These are phyloP conservation scores for Temnopleurus reevesii DNA, from an alignment of 53 echinoderm and acorn worm species.

Conservation along the genomic window DNA sequence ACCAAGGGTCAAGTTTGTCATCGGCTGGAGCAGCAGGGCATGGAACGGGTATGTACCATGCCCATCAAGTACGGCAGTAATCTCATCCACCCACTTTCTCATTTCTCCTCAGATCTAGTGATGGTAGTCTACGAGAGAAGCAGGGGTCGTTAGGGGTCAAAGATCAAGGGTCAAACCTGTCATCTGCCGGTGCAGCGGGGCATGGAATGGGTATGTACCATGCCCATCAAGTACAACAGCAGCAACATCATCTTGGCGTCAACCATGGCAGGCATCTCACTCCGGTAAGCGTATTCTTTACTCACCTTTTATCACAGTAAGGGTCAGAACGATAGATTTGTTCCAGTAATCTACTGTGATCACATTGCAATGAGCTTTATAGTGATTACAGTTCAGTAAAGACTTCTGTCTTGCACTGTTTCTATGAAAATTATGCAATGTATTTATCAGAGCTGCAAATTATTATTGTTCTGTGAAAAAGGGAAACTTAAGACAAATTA, in stretches of 20 bases:
- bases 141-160: conserved; percentile 22
- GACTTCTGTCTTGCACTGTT: too few relatives aligned
- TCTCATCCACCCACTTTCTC: not conserved
- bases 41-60: conserved; percentile 38
- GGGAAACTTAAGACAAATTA: too few relatives aligned
- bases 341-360: too few relatives aligned
- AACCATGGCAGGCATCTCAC: conserved; percentile 47
- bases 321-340: too few relatives aligned
- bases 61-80: conserved; percentile 15
- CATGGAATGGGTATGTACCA: conserved; percentile 50
- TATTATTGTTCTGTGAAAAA: too few relatives aligned
- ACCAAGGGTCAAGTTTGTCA: not conserved
- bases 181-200: not conserved
- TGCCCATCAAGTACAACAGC: conserved; percentile 5
- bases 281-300: conserved; percentile 33
- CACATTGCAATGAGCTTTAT: too few relatives aligned
- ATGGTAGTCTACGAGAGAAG: not conserved
- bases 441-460: too few relatives aligned
- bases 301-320: too few relatives aligned
- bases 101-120: conserved; percentile 6
- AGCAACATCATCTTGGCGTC: conserved; percentile 25
- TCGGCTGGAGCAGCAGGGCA: not conserved
- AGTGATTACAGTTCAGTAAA: too few relatives aligned
- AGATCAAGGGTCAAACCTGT: conserved; percentile 13
- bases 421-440: too few relatives aligned